A percentile compares a stretch with the other conserved stretches of the same genome.
Conservation (phyloP, 1,140 invertebrate genomes). For the Drosophila suzukii region DNA sequence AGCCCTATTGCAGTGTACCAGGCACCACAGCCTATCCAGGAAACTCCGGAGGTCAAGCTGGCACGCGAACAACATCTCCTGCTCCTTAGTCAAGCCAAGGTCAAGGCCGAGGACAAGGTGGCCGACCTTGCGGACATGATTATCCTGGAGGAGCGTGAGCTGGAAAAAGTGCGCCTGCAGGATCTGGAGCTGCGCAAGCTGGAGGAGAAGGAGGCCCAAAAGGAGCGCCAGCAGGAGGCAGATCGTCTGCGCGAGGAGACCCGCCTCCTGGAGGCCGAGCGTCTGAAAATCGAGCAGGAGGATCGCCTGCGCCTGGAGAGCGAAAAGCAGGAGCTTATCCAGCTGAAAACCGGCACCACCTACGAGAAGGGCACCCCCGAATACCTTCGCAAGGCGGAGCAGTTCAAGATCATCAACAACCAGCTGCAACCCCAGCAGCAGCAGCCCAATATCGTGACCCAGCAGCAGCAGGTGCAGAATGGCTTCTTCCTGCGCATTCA, state of each 20-base stretch:
- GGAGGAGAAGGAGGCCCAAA: conserved; percentile 50
- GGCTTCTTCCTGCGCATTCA: conserved; percentile 73
- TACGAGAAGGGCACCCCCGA: conserved; percentile 12
- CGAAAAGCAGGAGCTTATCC: conserved; percentile 48
- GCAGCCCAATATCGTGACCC: conserved; percentile 30
- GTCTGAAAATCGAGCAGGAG: conserved; percentile 47
- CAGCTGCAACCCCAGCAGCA: conserved; percentile 15
- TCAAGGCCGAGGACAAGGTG: conserved; percentile 57
- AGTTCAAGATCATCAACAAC: conserved; percentile 31
- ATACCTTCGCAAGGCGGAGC: conserved; percentile 17
- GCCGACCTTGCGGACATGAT: conserved; percentile 58
- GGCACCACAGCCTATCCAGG: conserved; percentile 27
- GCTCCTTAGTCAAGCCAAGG: conserved; percentile 50
- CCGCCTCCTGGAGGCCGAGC: conserved; percentile 52
- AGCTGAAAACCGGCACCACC: conserved; percentile 19
- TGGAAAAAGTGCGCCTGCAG: conserved; percentile 39
- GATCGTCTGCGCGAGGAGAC: conserved; percentile 57
- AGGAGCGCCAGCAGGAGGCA: conserved; percentile 52
- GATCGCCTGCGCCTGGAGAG: conserved; percentile 51
- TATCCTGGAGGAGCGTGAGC: conserved; percentile 54
- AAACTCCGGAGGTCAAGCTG: conserved; percentile 45
- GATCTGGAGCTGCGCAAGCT: conserved; percentile 52
- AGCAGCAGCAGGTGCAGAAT: conserved; percentile 72
- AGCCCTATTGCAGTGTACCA: background rate
- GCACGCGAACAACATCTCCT: conserved; percentile 64